Evolutionary conservation across 1,140 invertebrate species (phyloP).

Genomic region (Batillaria attramentaria): DNA sequence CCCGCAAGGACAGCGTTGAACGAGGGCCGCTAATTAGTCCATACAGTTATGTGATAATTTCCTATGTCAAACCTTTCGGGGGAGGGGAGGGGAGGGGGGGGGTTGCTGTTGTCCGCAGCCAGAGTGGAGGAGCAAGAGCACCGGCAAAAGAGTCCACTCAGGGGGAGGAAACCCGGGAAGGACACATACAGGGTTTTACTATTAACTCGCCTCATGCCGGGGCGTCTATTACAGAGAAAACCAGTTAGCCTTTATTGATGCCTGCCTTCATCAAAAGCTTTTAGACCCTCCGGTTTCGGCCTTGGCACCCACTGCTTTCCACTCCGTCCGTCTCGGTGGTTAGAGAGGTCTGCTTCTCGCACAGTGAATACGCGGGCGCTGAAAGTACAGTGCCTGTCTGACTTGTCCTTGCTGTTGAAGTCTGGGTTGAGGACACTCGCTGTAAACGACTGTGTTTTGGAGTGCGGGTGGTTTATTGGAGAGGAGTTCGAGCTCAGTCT

Average conservation of each 20-base stretch:
- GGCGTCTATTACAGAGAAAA: slow-evolving; percentile 20
- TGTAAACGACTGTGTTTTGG: too few species aligned
- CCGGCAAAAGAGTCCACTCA: not conserved
- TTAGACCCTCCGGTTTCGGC: slow-evolving; percentile 9
- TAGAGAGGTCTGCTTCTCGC: too few species aligned
- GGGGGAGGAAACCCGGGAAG: slow-evolving; percentile 8
- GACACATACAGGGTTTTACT: slow-evolving; percentile 21
- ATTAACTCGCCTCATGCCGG: slow-evolving; percentile 18
- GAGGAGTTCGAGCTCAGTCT: too few species aligned
- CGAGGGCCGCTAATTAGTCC: slow-evolving; percentile 1
- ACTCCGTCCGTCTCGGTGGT: too few species aligned
- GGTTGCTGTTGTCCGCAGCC: not conserved
- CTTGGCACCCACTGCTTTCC: too few species aligned
- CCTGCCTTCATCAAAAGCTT: slow-evolving; percentile 10
- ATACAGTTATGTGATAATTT: slow-evolving; percentile 18
- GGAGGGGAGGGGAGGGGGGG: too few species aligned
- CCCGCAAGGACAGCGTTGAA: not conserved
- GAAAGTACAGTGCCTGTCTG: too few species aligned
- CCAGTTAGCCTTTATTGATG: slow-evolving; percentile 26
- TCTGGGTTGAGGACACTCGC: too few species aligned
- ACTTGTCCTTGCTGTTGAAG: too few species aligned
- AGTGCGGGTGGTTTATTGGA: too few species aligned
- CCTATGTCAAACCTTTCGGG: not conserved
- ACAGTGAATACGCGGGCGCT: too few species aligned
- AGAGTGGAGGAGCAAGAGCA: not conserved